Evolutionary conservation across 2,797 vertebrate species (phyloP), one percentile per base, ranked within the genome.

Genomic region (Aldrovandia affinis): DNA sequence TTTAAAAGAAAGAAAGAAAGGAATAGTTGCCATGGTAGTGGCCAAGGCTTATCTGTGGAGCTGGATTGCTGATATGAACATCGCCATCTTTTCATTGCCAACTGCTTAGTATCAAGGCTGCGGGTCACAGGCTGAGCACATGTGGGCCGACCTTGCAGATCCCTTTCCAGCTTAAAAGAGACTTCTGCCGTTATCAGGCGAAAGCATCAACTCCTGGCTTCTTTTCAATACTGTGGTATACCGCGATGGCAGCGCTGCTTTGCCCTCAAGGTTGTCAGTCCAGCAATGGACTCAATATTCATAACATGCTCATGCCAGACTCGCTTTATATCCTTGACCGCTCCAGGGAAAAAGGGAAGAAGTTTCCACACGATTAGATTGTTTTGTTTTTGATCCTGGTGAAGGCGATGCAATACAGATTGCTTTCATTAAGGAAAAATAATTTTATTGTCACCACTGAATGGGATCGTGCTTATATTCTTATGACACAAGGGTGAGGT

Each of bases 31-130:
- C 20, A 70, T 70, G 68, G 33, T 70, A 22, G 12, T 70, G 33
- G 36, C 2, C 30, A 18, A 22, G 4, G 8, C 18, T 70, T 70
- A 70, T 70, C 68, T 70, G 68, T 39, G 68, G 68, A 12, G 33
- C 15, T 39, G 12, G 68, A 39, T 36, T 36, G 33, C 68, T 36
- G 68, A 70, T 70, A 39, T 36, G 33, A 70, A 39, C 33, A 39
- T 39, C 12, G 22, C 22, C 33, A 39, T 22, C 68, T 39, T 36
- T 36, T 82, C 81, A 82, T 82, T 82, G 81, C 81, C 81, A 82
- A 82, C 63, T 70, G 81, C 81, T 20, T 18, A 10, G 52, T 39
- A 73, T 82, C 81, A 82, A 82, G 81, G 81, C 81, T 70, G 54
- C 33, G 30, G 33, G 44, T 25, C 81, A 70, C 47, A 73, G 81